Conservation (phyloP, 2,888 invertebrate genomes). For the Cosmorhoe ocellata region DNA sequence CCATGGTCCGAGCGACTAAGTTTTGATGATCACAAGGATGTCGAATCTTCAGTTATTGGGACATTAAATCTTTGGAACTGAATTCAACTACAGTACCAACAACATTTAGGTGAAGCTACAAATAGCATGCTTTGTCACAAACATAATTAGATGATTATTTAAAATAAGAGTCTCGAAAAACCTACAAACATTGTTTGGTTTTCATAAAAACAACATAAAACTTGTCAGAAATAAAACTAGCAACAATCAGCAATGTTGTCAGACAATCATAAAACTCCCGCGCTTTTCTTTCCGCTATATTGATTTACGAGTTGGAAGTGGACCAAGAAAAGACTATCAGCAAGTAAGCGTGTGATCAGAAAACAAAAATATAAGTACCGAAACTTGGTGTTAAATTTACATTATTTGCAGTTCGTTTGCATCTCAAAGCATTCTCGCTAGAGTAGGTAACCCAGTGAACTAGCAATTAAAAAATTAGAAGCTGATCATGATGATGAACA, state of each 20-base stretch:
- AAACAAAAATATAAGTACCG: not conserved
- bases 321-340: constrained; percentile 50
- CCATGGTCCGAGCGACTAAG: too few species aligned
- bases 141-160: not conserved
- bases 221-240: constrained; percentile 13
- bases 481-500: too few species aligned
- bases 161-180: constrained; percentile 9
- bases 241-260: constrained; percentile 21
- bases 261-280: constrained; percentile 65
- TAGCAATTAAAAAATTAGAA: too few species aligned
- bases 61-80: too few species aligned
- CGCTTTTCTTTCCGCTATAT: constrained; percentile 66
- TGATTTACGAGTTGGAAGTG: constrained; percentile 70
- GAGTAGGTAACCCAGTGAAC: too few species aligned
- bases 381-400: not conserved
- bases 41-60: too few species aligned
- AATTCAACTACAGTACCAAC: too few species aligned
- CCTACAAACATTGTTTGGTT: constrained; percentile 17
- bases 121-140: not conserved
- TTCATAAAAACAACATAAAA: constrained; percentile 12
- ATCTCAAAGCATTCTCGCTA: too few species aligned
- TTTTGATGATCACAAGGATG: too few species aligned
- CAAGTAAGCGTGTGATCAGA: constrained; percentile 16
- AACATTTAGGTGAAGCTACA: too few species aligned
- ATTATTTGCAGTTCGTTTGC: too few species aligned